Percentiles rank a stretch among this genome's conserved stretches.
Evolutionary conservation across 2,113 vertebrate genomes (phyloP).

Genomic region (Ageneiosus marmoratus): DNA sequence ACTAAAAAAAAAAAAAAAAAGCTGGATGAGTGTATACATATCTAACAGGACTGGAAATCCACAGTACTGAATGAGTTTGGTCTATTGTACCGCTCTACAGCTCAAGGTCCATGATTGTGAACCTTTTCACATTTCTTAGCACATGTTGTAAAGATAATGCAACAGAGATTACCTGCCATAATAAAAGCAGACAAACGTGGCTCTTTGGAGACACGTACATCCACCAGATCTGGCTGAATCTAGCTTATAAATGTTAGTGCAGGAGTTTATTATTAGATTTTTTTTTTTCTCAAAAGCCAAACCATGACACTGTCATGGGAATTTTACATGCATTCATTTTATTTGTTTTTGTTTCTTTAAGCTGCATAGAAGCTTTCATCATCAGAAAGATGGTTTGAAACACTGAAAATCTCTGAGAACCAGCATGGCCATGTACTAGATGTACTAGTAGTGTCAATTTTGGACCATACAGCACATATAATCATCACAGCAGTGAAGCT

Average conservation of each 20-base stretch:
- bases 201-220: conserved; percentile 9
- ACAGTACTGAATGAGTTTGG: conserved; percentile 22
- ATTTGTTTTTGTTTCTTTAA: conserved; percentile 15
- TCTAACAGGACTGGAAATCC: conserved; percentile 10
- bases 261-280: neutral
- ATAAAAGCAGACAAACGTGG: conserved; percentile 29
- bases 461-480: conserved; percentile 49
- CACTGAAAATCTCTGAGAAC: conserved; percentile 58
- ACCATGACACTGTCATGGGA: neutral
- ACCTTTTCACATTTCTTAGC: conserved; percentile 45
- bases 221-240: neutral
- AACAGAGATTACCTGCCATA: conserved; percentile 23
- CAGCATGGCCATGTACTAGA: conserved; percentile 38
- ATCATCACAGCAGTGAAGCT: conserved; percentile 28
- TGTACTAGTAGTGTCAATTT: conserved; percentile 48
- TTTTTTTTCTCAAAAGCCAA: neutral
- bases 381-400: conserved; percentile 35
- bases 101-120: conserved; percentile 15
- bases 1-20: conserved; percentile 25
- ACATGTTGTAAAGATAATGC: conserved; percentile 40
- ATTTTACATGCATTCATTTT: neutral
- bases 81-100: conserved; percentile 36
- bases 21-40: conserved; percentile 14
- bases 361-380: conserved; percentile 41
- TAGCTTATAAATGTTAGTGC: conserved; percentile 15